Base-by-base conservation (phyloP, 2,888 invertebrate genomes). In the Brachynemurus nebulosus region DNA sequence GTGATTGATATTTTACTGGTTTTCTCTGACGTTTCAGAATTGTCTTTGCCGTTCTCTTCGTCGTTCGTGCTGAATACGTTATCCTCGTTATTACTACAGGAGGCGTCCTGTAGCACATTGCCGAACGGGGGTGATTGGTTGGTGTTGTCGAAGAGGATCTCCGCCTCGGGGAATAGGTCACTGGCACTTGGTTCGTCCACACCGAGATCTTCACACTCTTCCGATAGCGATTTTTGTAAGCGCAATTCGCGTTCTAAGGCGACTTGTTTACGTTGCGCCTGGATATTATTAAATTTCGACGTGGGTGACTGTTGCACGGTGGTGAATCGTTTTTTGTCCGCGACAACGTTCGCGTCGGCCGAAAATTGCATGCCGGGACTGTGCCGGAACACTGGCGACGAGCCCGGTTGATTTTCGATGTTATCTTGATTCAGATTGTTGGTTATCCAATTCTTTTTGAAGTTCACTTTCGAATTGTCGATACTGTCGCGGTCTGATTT, bases 121-220 rank as follows among this genome's bases (percentile, higher is more conserved):
- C 79, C 79, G 52, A 69, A 72, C 2, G 71, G 67, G 18, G 79
- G 80, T 0, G 82, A 80, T 52, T 81, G 80, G 51, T 82, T 82
- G 1, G 78, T 70, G 17, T 19, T 37, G 45, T 81, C 77, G 54
- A 83, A 80, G 40, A 82, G 60, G 40, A 82, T 62, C 57, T 83
- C 83, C 0, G 82, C 82, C 55, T 84, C 84, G 1, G 84, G 83
- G 57, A 84, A 84, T 49, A 84, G 63, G 55, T 84, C 84, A 48
- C 81, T 80, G 0, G 83, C 80, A n/a, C 81, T 81, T 0, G 83
- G 83, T 36, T 83, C 82, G 54, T 82, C 84, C 40, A 84, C 83
- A 4, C 84, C 83, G 9, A 83, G 65, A 57, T 84, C 83, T 55
- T 82, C 82, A 59, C 83, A 83, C 60, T 84, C 84, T 57, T 84